phyloP scores from a whole-genome alignment of 2,797 vertebrate genomes.

The Danio kyathit region DNA sequence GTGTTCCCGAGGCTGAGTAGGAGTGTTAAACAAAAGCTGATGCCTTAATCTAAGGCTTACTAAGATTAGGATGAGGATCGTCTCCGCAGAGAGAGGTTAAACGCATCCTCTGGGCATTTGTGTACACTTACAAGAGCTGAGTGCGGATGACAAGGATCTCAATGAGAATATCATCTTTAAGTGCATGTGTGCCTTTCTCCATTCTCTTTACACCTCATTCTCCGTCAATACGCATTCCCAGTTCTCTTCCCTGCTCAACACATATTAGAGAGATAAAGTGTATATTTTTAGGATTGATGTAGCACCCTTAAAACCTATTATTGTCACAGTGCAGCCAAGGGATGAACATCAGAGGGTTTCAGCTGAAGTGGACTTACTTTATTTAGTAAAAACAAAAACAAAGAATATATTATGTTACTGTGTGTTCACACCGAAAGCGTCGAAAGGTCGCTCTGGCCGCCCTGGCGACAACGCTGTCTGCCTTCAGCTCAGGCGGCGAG shows the following conservation, averaged over 20 bases:
- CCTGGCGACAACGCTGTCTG: too few species aligned
- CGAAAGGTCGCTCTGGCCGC: too few species aligned
- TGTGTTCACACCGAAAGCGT: too few species aligned
- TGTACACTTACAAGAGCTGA: slow-evolving; percentile 7
- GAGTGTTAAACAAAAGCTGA: slow-evolving; percentile 44
- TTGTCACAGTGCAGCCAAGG: too few species aligned
- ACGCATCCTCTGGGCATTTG: slow-evolving; percentile 21
- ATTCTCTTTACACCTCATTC: background rate
- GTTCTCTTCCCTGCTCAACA: background rate
- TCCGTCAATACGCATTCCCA: background rate
- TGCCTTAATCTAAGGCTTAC: slow-evolving; percentile 45
- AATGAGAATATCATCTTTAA: slow-evolving; percentile 22
- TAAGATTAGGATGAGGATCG: slow-evolving; percentile 30
- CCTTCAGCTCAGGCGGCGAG: too few species aligned
- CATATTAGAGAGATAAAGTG: background rate
- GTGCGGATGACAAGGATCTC: background rate
- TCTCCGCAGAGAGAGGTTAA: slow-evolving; percentile 41
- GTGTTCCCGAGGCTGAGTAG: slow-evolving; percentile 34
- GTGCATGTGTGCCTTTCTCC: background rate
- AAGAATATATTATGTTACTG: too few species aligned
- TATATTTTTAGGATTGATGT: background rate
- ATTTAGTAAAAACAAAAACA: too few species aligned
- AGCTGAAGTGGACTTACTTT: too few species aligned
- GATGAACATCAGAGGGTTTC: too few species aligned
- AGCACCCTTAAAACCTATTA: background rate